A percentile compares a stretch with the other conserved stretches of the same genome.
These are phyloP conservation scores for Sminthurides bifidus DNA, from an alignment of 1,140 invertebrate genomes.

Conservation along the genomic window DNA sequence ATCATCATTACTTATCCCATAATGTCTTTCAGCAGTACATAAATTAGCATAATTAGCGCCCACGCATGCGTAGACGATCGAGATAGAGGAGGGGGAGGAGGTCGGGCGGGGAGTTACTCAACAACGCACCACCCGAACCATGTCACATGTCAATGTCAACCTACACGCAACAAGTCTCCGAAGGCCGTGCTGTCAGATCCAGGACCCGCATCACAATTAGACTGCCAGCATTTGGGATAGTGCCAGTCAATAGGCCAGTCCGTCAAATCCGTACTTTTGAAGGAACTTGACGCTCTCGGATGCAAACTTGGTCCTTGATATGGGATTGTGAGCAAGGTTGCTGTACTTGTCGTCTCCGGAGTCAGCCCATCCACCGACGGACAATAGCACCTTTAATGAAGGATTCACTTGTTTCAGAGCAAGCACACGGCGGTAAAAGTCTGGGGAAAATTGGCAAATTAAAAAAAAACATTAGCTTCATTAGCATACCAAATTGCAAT, in stretches of 20 bases:
- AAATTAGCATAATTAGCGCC: too few species aligned
- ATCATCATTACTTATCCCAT: neutral
- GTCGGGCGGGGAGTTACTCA: too few species aligned
- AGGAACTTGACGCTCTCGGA: constrained; percentile 50
- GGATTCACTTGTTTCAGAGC: constrained; percentile 40
- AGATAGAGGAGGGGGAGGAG: too few species aligned
- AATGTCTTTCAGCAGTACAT: constrained; percentile 6
- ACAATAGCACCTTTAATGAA: constrained; percentile 50
- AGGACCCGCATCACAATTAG: constrained; percentile 68
- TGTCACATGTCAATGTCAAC: too few species aligned
- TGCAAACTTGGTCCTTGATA: constrained; percentile 50
- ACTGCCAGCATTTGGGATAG: constrained; percentile 80
- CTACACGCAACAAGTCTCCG: constrained; percentile 55
- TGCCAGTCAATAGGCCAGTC: constrained; percentile 81
- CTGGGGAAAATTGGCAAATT: constrained; percentile 37
- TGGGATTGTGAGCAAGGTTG: constrained; percentile 51
- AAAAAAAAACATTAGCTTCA: constrained; percentile 15
- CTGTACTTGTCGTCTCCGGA: constrained; percentile 74
- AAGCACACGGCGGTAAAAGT: constrained; percentile 49
- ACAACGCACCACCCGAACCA: too few species aligned
- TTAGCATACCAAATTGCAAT: too few species aligned
- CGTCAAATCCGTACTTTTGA: constrained; percentile 59
- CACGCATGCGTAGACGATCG: too few species aligned
- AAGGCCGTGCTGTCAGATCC: constrained; percentile 63
- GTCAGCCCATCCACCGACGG: constrained; percentile 82